These are phyloP conservation scores for Ashinkailepas kermadecensis DNA, from an alignment of 2,888 invertebrate genomes.

Conservation along the genomic window DNA sequence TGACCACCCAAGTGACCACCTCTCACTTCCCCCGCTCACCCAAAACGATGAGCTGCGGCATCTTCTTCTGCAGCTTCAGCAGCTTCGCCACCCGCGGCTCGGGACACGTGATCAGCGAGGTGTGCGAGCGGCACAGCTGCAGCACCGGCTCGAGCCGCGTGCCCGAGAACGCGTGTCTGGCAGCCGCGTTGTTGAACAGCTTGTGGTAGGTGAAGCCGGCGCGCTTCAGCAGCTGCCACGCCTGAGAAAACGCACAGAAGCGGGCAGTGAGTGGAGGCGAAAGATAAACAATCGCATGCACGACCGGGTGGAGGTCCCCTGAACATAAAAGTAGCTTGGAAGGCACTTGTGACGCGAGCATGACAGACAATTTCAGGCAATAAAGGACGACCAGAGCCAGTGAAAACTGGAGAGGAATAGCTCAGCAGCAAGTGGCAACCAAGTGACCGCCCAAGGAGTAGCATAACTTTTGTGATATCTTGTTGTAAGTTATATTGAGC, in stretches of 20 bases:
- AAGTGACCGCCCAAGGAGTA: too few species aligned
- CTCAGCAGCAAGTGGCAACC: too few species aligned
- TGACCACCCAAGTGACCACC: neutral
- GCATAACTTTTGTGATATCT: too few species aligned
- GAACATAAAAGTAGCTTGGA: too few species aligned
- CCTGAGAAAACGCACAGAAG: neutral
- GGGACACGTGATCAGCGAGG: slow-evolving; percentile 6
- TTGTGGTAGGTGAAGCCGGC: slow-evolving; percentile 3
- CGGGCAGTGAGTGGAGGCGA: too few species aligned
- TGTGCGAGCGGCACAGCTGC: slow-evolving; percentile 15
- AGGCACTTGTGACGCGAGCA: too few species aligned
- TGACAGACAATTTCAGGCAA: too few species aligned
- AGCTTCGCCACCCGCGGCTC: slow-evolving; percentile 3
- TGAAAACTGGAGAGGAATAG: too few species aligned
- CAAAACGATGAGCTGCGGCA: neutral
- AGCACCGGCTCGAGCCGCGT: neutral
- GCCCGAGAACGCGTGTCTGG: neutral
- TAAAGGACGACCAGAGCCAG: too few species aligned
- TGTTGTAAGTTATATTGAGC: too few species aligned
- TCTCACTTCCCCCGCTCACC: neutral
- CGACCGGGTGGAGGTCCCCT: too few species aligned
- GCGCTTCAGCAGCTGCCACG: slow-evolving; percentile 1
- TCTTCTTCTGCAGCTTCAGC: neutral
- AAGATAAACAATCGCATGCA: too few species aligned
- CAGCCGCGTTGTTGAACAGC: slow-evolving; percentile 11